A percentile compares a stretch with the other conserved stretches of the same genome.
Evolutionary conservation across 2,113 vertebrate species (phyloP).

Genomic region (Campylomormyrus numenius): DNA sequence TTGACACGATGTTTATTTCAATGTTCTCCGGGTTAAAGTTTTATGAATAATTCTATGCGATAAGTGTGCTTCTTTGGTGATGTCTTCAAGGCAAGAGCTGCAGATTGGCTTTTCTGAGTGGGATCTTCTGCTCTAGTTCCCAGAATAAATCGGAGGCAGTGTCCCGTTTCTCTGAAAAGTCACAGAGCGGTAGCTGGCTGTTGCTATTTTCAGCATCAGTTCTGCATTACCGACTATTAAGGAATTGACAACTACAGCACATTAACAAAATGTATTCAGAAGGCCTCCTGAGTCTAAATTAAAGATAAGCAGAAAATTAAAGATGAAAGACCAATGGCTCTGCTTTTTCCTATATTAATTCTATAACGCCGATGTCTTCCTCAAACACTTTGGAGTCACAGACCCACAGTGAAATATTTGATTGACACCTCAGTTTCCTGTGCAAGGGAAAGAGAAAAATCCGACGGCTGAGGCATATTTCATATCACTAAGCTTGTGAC

Average conservation of each 20-base stretch:
- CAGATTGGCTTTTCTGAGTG: neutral
- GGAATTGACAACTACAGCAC: neutral
- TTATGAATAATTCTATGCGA: neutral
- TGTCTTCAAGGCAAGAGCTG: neutral
- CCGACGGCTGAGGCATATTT: neutral
- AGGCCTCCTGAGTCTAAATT: neutral
- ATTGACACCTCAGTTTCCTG: neutral
- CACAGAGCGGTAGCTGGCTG: neutral
- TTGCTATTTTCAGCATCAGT: neutral
- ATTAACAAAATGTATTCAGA: neutral
- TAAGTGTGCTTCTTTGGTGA: neutral
- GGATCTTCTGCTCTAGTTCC: slow-evolving; percentile 13
- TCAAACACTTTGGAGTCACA: neutral
- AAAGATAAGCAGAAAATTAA: neutral
- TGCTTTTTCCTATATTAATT: neutral
- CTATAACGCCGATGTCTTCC: neutral
- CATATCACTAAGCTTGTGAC: neutral
- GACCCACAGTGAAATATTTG: neutral
- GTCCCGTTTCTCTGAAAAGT: neutral
- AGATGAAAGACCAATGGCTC: neutral
- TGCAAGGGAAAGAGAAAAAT: neutral
- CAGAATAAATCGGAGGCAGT: neutral
- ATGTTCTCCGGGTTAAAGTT: neutral
- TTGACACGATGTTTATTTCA: neutral
- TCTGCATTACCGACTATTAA: neutral